Percentiles rank a stretch among this genome's conserved stretches.
Evolutionary conservation across 2,888 invertebrate species (phyloP).

Genomic region (Meandrusa payeni): DNA sequence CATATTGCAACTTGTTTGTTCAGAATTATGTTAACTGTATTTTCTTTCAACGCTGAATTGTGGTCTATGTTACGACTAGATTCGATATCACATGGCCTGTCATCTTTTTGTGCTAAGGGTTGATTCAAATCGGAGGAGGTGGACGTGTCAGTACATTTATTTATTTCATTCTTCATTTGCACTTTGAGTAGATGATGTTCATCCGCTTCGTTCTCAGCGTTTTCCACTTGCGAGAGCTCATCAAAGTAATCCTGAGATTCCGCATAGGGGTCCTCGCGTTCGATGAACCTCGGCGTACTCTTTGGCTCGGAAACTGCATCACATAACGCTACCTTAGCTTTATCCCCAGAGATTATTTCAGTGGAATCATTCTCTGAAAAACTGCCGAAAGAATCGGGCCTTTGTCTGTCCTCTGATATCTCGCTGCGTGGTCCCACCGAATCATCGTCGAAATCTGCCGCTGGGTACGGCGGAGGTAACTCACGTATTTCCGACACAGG

Average conservation of each 20-base stretch:
- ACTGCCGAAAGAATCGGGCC: constrained; percentile 72
- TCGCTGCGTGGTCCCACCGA: constrained; percentile 72
- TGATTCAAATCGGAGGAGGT: constrained; percentile 46
- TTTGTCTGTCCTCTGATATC: constrained; percentile 67
- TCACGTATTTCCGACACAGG: constrained; percentile 81
- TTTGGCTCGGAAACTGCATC: constrained; percentile 69
- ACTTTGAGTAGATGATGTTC: constrained; percentile 67
- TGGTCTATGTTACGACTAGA: constrained; percentile 58
- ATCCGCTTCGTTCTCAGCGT: constrained; percentile 68
- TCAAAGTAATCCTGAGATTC: constrained; percentile 68
- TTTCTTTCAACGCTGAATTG: constrained; percentile 63
- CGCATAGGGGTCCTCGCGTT: constrained; percentile 69
- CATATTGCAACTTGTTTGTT: constrained; percentile 46
- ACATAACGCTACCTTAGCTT: constrained; percentile 56
- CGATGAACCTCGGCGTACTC: constrained; percentile 70
- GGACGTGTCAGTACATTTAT: constrained; percentile 57
- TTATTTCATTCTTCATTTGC: constrained; percentile 73
- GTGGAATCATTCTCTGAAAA: constrained; percentile 76
- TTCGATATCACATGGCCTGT: constrained; percentile 54
- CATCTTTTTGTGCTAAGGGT: constrained; percentile 46
- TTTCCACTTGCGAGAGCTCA: constrained; percentile 58
- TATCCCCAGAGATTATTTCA: constrained; percentile 53
- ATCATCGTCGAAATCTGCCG: constrained; percentile 73
- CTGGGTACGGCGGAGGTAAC: constrained; percentile 74
- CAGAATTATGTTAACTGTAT: constrained; percentile 64